Conservation (phyloP, 2,888 invertebrate species). For the Aporophyla nigra region DNA sequence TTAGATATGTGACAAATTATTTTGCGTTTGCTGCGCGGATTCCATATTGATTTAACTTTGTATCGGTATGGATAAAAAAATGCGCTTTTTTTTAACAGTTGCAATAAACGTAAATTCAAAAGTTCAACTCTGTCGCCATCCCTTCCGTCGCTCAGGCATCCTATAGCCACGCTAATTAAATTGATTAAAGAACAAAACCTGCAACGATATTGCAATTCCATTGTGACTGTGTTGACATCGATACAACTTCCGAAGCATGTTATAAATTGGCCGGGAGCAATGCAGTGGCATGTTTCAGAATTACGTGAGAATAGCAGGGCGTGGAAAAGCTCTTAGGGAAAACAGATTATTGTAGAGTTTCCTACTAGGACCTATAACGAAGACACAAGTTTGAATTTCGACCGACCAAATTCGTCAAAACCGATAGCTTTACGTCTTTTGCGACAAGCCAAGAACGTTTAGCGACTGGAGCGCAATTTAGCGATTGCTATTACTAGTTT, state of each 20-base stretch:
- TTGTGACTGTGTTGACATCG: constrained; percentile 27
- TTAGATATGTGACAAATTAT: neutral
- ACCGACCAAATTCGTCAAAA: constrained; percentile 7
- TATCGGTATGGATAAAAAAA: neutral
- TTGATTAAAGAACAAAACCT: constrained; percentile 43
- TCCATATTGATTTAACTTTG: constrained; percentile 4
- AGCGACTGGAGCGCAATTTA: neutral
- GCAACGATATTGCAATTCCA: constrained; percentile 32
- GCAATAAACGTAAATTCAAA: constrained; percentile 16
- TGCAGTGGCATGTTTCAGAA: constrained; percentile 34
- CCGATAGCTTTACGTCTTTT: neutral
- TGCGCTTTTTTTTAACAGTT: neutral
- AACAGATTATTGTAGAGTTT: constrained; percentile 9
- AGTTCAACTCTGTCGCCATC: neutral
- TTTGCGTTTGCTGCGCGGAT: neutral
- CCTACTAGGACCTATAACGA: neutral
- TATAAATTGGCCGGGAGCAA: constrained; percentile 20
- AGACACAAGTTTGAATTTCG: neutral
- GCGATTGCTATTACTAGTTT: neutral
- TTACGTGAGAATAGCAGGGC: constrained; percentile 12
- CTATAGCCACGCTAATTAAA: constrained; percentile 39
- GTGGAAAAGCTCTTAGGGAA: neutral
- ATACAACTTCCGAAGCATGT: constrained; percentile 17
- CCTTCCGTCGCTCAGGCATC: constrained; percentile 7
- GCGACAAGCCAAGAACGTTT: neutral